These are phyloP conservation scores for Sinocyclocheilus anophthalmus DNA, from an alignment of 2,113 vertebrate genomes.

Conservation along the genomic window DNA sequence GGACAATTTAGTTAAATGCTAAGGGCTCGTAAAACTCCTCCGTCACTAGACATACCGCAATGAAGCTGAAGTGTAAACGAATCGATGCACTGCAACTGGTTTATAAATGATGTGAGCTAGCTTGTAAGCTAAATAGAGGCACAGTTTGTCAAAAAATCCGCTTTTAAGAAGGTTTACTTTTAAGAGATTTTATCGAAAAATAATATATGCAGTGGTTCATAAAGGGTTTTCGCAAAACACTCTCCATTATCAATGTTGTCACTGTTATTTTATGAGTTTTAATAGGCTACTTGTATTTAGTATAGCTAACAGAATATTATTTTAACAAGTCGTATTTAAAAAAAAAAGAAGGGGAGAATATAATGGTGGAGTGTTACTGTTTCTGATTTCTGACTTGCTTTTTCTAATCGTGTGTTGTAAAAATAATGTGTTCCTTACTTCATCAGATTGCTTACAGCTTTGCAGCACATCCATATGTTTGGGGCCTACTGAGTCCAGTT, in stretches of 20 bases:
- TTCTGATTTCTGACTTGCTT: not conserved
- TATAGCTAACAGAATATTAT: not conserved
- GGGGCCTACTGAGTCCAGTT: slow-evolving; percentile 13
- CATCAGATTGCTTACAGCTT: not conserved
- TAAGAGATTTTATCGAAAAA: not conserved
- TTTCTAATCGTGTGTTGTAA: not conserved
- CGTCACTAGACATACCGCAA: not conserved
- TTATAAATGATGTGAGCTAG: not conserved
- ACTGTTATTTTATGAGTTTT: not conserved
- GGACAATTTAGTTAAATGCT: not conserved
- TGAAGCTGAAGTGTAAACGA: not conserved
- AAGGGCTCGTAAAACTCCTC: too few relatives aligned
- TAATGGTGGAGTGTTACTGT: not conserved
- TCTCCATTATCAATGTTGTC: not conserved
- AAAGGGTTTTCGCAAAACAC: not conserved
- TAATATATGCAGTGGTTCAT: not conserved
- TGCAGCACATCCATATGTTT: slow-evolving; percentile 2
- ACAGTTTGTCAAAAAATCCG: too few relatives aligned
- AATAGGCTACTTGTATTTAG: not conserved
- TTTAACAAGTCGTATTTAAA: not conserved
- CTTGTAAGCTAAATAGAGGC: not conserved
- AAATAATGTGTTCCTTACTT: not conserved
- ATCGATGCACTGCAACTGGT: slow-evolving; percentile 3
- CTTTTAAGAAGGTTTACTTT: not conserved
- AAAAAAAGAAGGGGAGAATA: not conserved